phyloP scores from a whole-genome alignment of 2,888 invertebrate species.

The Drosophila aldrichi region DNA sequence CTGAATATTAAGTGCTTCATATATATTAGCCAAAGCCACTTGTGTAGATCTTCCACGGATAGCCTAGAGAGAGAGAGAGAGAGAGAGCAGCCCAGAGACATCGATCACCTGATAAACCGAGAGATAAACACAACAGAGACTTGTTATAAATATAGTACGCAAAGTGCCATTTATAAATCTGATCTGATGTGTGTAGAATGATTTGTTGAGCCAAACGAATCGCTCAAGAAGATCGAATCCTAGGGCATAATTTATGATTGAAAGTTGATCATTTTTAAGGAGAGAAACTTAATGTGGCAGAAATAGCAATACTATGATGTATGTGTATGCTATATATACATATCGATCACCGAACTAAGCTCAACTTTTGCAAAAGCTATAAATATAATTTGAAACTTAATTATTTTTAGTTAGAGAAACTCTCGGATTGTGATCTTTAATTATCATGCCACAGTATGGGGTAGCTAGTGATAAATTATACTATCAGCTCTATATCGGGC shows the following conservation, averaged over 20 bases:
- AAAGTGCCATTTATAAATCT: conserved; percentile 3
- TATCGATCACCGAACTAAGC: neutral
- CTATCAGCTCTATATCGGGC: neutral
- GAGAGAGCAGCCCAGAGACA: conserved; percentile 10
- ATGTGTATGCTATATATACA: neutral
- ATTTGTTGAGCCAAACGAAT: conserved; percentile 7
- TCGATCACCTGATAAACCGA: conserved; percentile 4
- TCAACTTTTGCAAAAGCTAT: neutral
- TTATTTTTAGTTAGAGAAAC: conserved; percentile 3
- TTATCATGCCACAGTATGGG: neutral
- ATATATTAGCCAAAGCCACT: conserved; percentile 36
- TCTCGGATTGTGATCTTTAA: neutral
- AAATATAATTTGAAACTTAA: neutral
- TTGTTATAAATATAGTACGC: conserved; percentile 7
- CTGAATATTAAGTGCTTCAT: conserved; percentile 40
- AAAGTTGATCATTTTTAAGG: conserved; percentile 1
- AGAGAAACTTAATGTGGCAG: neutral
- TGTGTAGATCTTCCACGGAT: conserved; percentile 10
- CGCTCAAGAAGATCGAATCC: neutral
- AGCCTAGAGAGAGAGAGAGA: too few species aligned
- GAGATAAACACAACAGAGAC: neutral
- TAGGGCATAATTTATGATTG: neutral
- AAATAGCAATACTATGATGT: neutral
- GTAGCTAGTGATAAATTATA: neutral
- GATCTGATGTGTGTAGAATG: conserved; percentile 8